These are phyloP conservation scores for Chelon labrosus DNA, from an alignment of 2,797 vertebrate genomes.

Conservation along the genomic window DNA sequence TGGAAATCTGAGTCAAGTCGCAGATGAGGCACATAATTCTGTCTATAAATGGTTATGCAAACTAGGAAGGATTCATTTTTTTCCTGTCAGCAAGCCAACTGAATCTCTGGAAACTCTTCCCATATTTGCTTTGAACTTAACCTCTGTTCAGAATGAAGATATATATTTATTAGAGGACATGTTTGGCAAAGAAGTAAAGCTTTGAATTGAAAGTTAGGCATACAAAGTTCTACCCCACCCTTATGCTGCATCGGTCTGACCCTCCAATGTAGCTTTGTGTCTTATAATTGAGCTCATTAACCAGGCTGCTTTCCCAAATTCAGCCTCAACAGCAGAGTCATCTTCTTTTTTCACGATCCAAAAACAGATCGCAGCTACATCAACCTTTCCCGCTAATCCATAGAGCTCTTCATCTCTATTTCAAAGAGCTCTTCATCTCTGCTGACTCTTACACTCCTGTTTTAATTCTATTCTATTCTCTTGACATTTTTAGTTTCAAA, in stretches of 20 bases:
- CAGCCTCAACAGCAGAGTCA: slow-evolving; percentile 1
- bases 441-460: neutral
- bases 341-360: slow-evolving; percentile 5
- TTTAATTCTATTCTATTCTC: neutral
- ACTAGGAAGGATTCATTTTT: neutral
- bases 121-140: slow-evolving; percentile 15
- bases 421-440: neutral
- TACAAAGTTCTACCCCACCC: neutral
- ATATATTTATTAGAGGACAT: no score
- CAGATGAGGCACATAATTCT: neutral
- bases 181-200: neutral
- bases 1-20: neutral
- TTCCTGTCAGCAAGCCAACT: neutral
- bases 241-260: neutral
- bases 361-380: slow-evolving; percentile 4
- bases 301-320: neutral
- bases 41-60: neutral
- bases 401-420: neutral
- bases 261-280: neutral
- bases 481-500: neutral
- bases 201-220: neutral
- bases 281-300: neutral
- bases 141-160: no score
- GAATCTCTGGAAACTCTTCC: neutral
- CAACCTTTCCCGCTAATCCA: slow-evolving; percentile 1